Base-by-base conservation (phyloP, 1,140 invertebrate species). In the Drosophila tristis region DNA sequence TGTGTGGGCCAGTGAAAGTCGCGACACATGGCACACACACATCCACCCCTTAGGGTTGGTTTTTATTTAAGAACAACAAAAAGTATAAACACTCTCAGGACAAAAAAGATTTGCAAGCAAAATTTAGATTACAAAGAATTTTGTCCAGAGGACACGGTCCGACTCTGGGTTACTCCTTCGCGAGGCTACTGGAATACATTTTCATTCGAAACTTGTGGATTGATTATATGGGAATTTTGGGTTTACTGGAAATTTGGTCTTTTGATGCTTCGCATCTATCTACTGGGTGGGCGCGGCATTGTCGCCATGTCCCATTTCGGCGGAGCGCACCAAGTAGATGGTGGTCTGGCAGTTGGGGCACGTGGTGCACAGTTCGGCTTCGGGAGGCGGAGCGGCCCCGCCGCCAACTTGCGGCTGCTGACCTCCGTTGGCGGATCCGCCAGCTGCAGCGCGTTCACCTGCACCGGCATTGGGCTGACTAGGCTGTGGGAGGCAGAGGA, bases 271-370 rank as follows among this genome's bases (percentile, higher is more conserved):
- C 29, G 23, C 26, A n/a, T 16, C 47, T 39, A 39, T 13, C 73
- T 65, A 77, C 48, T 90, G 65, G 35, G 72, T 31, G 13, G 78
- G 43, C 5, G 64, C 5, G 4, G 64, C 66, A 13, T 56, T 74
- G 65, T 90, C 86, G 6, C 85, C 86, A 8, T 90, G 42, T 3
- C 84, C 84, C 53, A 80, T 23, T 20, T 91, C 90, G 4, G 85
- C 66, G 6, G 73, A 45, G 43, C 90, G 90, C 13, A 91, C 84
- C 55, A 91, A 57, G 61, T 90, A 90, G 11, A 91, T 91, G 8
- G 87, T 91, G 7, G 90, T 90, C 56, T 90, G 87, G 56, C 90
- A 91, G 62, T 91, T 91, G 23, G 90, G 90, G 42, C 90, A 91
- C 23, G 90, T 91, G 43, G 90, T 91, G 56, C 90, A 91, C 80